These are phyloP conservation scores for Lasioglossum leucozonium DNA, from an alignment of 2,888 invertebrate species.

Conservation along the genomic window DNA sequence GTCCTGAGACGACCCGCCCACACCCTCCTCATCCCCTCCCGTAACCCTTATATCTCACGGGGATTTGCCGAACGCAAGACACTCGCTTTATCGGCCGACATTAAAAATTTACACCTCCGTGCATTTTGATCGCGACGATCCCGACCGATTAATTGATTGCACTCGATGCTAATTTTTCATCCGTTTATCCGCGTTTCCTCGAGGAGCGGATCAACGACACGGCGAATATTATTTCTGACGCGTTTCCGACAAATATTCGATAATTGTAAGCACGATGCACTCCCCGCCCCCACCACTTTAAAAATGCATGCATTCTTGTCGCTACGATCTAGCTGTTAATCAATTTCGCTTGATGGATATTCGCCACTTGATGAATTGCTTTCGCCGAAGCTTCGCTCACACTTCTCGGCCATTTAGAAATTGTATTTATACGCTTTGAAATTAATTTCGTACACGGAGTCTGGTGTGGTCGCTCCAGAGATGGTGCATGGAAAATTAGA, in stretches of 20 bases:
- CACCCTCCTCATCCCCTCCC: neutral
- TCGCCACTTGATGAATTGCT: neutral
- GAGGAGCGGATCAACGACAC: neutral
- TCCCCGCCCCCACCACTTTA: neutral
- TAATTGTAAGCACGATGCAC: neutral
- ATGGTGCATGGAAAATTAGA: too few species aligned
- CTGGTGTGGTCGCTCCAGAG: too few species aligned
- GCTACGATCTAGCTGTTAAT: neutral
- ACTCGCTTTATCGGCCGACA: constrained; percentile 19
- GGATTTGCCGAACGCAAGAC: constrained; percentile 29
- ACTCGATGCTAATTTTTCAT: constrained; percentile 43
- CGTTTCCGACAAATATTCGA: neutral
- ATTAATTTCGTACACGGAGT: neutral
- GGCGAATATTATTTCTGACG: neutral
- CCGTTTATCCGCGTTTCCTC: neutral
- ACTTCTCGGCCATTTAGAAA: neutral
- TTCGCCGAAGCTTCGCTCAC: neutral
- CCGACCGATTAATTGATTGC: constrained; percentile 46
- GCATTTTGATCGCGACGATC: constrained; percentile 1
- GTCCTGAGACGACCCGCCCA: constrained; percentile 16
- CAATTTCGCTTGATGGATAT: neutral
- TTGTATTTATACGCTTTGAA: neutral
- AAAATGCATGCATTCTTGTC: neutral
- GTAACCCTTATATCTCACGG: constrained; percentile 22
- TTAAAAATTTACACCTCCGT: constrained; percentile 46